Evolutionary conservation across 64 coral and sea anemone genomes (phyloP).

Genomic region (Pachyseris speciosa): DNA sequence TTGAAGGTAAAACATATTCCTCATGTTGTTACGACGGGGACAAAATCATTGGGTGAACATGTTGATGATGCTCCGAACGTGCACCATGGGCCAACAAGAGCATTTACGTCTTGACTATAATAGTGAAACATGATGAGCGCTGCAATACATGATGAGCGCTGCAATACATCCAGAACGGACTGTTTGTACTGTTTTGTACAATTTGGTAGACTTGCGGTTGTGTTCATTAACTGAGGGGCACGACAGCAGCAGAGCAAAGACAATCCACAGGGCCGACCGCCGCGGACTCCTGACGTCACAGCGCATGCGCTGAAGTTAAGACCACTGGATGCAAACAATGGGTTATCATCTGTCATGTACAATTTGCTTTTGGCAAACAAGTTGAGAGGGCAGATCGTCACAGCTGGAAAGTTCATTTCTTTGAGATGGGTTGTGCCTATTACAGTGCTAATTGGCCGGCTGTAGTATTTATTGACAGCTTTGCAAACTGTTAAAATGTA

Average conservation of each 20-base stretch:
- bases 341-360: conserved; percentile 5
- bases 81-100: not conserved
- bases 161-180: conserved; percentile 10
- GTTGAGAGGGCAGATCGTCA: conserved; percentile 63
- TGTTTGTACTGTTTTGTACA: conserved; percentile 50
- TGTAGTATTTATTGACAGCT: conserved; percentile 62
- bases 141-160: not conserved
- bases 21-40: conserved; percentile 19
- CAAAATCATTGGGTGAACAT: conserved; percentile 24
- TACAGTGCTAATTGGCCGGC: conserved; percentile 62
- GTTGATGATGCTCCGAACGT: not conserved
- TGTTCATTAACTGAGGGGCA: not conserved
- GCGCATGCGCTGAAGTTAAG: conserved; percentile 22
- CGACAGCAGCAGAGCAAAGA: conserved; percentile 19
- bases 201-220: conserved; percentile 12
- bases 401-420: conserved; percentile 61
- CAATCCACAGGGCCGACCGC: not conserved
- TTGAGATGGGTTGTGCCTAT: conserved; percentile 12
- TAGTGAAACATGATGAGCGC: conserved; percentile 8
- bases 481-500: conserved; percentile 30
- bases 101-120: conserved; percentile 24
- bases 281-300: not conserved
- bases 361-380: conserved; percentile 10
- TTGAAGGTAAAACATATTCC: conserved; percentile 83
- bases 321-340: conserved; percentile 9